Evolutionary conservation across 2,888 invertebrate genomes (phyloP).

Genomic region (Drosophila dives): DNA sequence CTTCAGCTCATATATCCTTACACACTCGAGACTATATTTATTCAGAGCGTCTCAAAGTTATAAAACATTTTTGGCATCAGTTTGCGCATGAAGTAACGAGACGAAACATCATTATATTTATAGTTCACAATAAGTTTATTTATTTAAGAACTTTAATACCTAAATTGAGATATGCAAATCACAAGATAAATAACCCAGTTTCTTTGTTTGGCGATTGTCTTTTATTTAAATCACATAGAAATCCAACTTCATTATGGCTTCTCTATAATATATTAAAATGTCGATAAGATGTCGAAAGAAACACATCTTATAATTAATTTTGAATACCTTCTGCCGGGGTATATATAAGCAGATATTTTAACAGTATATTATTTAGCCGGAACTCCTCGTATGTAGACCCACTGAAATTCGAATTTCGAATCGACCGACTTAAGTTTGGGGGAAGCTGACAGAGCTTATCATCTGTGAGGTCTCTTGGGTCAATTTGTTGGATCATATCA

Average conservation of each 20-base stretch:
- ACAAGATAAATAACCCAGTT: neutral
- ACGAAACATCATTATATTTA: neutral
- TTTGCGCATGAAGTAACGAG: neutral
- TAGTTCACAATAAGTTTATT: neutral
- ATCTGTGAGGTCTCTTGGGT: constrained; percentile 29
- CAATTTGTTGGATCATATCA: constrained; percentile 37
- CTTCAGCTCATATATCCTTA: constrained; percentile 14
- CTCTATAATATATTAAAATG: neutral
- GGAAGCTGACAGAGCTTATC: constrained; percentile 25
- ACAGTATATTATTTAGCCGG: neutral
- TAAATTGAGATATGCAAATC: neutral
- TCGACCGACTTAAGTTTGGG: constrained; percentile 19
- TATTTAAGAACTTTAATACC: neutral
- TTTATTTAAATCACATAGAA: neutral
- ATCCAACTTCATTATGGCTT: neutral
- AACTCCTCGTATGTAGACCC: neutral
- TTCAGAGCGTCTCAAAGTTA: neutral
- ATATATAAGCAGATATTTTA: neutral
- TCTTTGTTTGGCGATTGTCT: neutral
- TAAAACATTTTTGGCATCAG: neutral
- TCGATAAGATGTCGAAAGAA: neutral
- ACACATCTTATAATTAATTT: neutral
- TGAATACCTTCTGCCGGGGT: neutral
- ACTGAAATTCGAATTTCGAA: constrained; percentile 1
- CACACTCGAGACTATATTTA: neutral